Percentiles rank a stretch among this genome's conserved stretches.
Evolutionary conservation across 2,113 vertebrate genomes (phyloP).

Genomic region (Actenoides lindsayi): DNA sequence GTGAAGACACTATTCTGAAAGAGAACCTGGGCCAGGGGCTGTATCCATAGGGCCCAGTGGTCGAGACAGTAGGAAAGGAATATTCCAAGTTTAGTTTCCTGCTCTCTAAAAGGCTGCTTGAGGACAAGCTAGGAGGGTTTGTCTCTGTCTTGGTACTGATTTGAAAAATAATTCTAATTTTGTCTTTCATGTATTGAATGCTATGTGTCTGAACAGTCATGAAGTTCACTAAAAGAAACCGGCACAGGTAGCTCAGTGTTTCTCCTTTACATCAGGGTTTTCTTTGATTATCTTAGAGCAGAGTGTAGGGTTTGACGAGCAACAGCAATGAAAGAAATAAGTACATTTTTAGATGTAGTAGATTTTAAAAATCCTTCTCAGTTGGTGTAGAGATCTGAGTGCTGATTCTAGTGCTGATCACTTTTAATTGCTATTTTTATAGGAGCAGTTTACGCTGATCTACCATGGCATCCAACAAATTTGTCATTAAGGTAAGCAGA

Average conservation of each 20-base stretch:
- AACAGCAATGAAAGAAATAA: not conserved
- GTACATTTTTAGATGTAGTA: too few species aligned
- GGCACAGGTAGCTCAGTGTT: not conserved
- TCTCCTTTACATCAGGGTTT: not conserved
- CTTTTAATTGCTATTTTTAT: slow-evolving; percentile 23
- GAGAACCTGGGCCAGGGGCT: not conserved
- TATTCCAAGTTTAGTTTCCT: not conserved
- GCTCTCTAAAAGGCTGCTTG: not conserved
- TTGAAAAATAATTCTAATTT: not conserved
- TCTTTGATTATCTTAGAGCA: not conserved
- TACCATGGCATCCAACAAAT: slow-evolving; percentile 74
- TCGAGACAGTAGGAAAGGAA: not conserved
- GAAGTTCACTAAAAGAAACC: not conserved
- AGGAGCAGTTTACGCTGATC: slow-evolving; percentile 35
- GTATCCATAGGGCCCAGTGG: not conserved
- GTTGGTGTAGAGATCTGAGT: not conserved
- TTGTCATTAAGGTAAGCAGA: slow-evolving; percentile 76
- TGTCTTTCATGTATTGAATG: not conserved
- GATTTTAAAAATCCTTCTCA: not conserved
- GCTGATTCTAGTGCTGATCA: not conserved
- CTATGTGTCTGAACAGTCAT: not conserved
- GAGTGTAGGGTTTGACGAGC: not conserved
- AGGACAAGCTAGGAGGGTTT: not conserved
- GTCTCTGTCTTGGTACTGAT: not conserved
- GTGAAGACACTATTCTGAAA: not conserved